These are phyloP conservation scores for Triplophysa tibetana DNA, from an alignment of 2,113 vertebrate genomes.

Conservation along the genomic window DNA sequence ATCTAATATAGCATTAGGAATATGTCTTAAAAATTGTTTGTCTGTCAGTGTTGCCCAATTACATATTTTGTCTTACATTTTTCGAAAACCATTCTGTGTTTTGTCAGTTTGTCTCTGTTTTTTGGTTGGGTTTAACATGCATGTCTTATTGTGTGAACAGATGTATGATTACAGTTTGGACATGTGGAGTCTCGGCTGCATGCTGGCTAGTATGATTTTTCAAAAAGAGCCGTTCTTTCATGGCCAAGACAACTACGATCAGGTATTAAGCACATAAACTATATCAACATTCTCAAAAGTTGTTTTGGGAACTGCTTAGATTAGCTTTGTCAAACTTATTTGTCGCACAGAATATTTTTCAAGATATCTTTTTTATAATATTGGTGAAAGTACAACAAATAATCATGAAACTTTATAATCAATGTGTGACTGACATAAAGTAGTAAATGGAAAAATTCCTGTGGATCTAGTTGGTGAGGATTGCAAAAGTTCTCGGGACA, in stretches of 20 bases:
- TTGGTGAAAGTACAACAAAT: too few species aligned
- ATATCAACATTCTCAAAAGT: background rate
- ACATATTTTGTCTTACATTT: too few species aligned
- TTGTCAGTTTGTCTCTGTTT: background rate
- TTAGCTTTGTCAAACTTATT: too few species aligned
- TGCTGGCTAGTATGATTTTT: constrained; percentile 99
- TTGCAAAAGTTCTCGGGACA: constrained; percentile 96
- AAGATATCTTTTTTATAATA: too few species aligned
- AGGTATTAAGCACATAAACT: constrained; percentile 74
- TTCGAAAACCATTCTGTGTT: too few species aligned
- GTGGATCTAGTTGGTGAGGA: constrained; percentile 89
- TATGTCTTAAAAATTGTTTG: too few species aligned
- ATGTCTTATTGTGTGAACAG: constrained; percentile 64
- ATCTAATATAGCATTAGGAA: too few species aligned
- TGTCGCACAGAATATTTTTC: too few species aligned
- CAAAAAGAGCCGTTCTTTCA: constrained; percentile 98
- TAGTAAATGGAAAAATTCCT: constrained; percentile 18
- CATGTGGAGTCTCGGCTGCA: constrained; percentile 99
- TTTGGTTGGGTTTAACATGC: background rate
- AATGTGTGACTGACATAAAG: background rate
- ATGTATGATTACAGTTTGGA: constrained; percentile 99
- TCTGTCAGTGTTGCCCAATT: too few species aligned
- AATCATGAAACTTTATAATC: background rate
- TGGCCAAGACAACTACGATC: constrained; percentile 98
- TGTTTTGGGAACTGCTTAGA: background rate